These are phyloP conservation scores for Indicator indicator DNA, from an alignment of 2,113 vertebrate genomes.

Conservation along the genomic window DNA sequence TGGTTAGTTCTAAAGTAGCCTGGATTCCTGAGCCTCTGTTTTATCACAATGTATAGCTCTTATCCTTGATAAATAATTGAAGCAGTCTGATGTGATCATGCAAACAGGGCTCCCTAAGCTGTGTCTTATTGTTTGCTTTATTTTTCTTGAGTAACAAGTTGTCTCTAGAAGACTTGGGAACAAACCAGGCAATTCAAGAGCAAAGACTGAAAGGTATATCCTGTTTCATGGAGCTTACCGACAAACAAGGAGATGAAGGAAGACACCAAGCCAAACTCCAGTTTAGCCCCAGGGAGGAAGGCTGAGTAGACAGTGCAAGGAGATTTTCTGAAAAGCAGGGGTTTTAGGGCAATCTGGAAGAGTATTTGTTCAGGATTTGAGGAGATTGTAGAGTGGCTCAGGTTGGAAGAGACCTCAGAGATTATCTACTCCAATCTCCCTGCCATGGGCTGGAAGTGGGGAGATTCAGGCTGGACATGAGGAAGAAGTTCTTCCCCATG, in stretches of 20 bases:
- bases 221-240: not conserved
- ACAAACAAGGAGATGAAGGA: not conserved
- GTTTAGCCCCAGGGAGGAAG: not conserved
- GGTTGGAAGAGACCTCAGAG: too few relatives aligned
- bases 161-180: not conserved
- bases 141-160: conserved; percentile 21
- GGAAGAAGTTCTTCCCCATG: too few relatives aligned
- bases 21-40: conserved; percentile 17
- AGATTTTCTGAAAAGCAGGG: not conserved
- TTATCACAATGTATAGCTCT: conserved; percentile 27
- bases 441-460: too few relatives aligned
- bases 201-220: not conserved
- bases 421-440: too few relatives aligned
- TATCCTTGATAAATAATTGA: conserved; percentile 47
- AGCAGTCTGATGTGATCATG: not conserved
- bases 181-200: not conserved
- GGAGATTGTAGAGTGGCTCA: not conserved
- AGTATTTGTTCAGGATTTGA: not conserved
- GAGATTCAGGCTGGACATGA: too few relatives aligned
- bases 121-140: conserved; percentile 33
- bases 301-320: not conserved
- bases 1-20: conserved; percentile 24
- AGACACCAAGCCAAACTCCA: not conserved
- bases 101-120: conserved; percentile 1
- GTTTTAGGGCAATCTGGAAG: not conserved